Base-by-base conservation (phyloP, 2,797 vertebrate species). In the Hybognathus amarus region DNA sequence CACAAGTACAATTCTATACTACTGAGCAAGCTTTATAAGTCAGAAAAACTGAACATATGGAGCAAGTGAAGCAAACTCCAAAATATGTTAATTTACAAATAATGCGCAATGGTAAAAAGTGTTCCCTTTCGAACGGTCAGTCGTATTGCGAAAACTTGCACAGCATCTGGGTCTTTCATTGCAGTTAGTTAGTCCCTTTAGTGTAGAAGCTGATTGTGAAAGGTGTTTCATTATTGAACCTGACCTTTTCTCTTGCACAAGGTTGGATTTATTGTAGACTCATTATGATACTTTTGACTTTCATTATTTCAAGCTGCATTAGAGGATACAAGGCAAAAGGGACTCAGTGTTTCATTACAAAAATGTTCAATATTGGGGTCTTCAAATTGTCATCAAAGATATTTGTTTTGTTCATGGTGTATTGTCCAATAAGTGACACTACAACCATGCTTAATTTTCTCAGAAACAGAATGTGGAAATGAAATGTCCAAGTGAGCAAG, bases 211-310 rank as follows among this genome's bases (percentile, higher is more conserved):
- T 77, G 50, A 63, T 27, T 71, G 36, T 18, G 54, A 20, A 50
- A 73, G 67, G 80, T 78, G 80, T 86, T 83, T 75, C 61, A 75
- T 86, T 86, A 85, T 54, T 85, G 45, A 63, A 77, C 24, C 68
- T 78, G 74, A 82, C 45, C 24, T 71, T 82, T 82, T 71, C 50
- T 59, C 9, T 45, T 33, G 8, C 36, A 73, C 80, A 66, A 24
- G 74, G 47, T 52, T 9, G 20, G 17, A 61, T 27, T 47, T 30
- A 68, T 18, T 70, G 56, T 71, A 24, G 59, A 73, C n/a, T 30
- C 64, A 70, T 77, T 77, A 68, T 76, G 8, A 76, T 75, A 67
- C 12, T 40, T n/a, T 81, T 54, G 47, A 47, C 17, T 75, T 68
- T 83, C 36, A 47, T 77, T 83, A 76, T 75, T 66, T 66, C 64